Evolutionary conservation across 2,888 invertebrate species (phyloP), one percentile per base, ranked within the genome.

Genomic region (Podotricha telesiphe): DNA sequence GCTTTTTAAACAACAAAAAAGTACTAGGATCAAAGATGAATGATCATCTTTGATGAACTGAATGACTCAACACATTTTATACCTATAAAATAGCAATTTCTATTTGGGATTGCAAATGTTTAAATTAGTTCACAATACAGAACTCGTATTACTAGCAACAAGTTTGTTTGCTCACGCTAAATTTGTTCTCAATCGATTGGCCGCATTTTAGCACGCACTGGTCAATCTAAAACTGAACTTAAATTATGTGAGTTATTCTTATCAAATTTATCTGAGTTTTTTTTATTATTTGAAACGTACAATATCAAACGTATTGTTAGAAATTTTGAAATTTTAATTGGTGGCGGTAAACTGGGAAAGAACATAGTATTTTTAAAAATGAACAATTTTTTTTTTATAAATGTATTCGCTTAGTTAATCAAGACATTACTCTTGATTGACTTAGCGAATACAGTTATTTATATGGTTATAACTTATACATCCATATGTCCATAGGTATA

Each of bases 131-230:
- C 73, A 74, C 74, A 72, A 56, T 71, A 63, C 68, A 62, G 62
- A 65, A 42, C 58, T 58, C 55, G 65, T 55, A 66, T 65, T 65
- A 67, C 63, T 56, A 40, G 64, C 67, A 62, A 69, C 55, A 67
- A 70, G 65, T 71, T 76, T 82, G 83, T 86, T 85, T 85, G 82
- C 78, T 78, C 73, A 78, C 77, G 82, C 88, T 88, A 88, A 87
- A 86, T 88, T 82, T 84, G 85, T 83, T 81, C 76, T 72, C 75
- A 82, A 87, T 85, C 86, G 85, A 87, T 86, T 87, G 86, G 84
- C 86, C 89, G 89, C 91, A 89, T 91, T 91, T 86, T 81, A 84
- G 84, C 91, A 91, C 90, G 91, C 84, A 84, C 87, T 78, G 81
- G 77, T 82, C 82, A 82, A 85, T 85, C 77, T 82, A 76, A 80